Evolutionary conservation across 2,113 vertebrate genomes (phyloP).

Genomic region (Cavia aperea): DNA sequence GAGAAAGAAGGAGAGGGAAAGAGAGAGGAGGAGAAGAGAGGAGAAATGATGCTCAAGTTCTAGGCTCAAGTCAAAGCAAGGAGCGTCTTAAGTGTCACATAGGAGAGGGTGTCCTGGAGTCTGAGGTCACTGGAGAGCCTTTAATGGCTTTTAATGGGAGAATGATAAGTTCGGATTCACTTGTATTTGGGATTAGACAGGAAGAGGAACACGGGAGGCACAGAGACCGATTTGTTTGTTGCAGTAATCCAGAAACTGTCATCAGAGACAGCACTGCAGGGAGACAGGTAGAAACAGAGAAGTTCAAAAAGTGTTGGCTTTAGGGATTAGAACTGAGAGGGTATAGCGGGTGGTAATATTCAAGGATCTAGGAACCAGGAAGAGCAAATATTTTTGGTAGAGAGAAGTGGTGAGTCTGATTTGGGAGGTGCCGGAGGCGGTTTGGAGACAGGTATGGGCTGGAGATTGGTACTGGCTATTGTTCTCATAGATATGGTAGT

Average conservation of each 20-base stretch:
- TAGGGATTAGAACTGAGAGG: not conserved
- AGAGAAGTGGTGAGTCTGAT: not conserved
- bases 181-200: not conserved
- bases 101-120: not conserved
- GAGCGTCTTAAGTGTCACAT: not conserved
- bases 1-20: not conserved
- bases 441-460: not conserved
- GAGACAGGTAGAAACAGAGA: not conserved
- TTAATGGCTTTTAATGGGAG: not conserved
- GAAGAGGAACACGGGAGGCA: not conserved
- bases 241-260: not conserved
- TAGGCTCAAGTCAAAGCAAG: not conserved
- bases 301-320: not conserved
- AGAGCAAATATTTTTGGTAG: not conserved
- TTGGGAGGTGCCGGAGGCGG: not conserved
- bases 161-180: not conserved
- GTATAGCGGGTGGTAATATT: not conserved
- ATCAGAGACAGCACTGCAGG: not conserved
- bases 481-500: not conserved
- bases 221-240: not conserved
- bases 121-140: not conserved
- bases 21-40: not conserved
- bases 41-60: not conserved
- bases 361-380: not conserved
- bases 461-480: not conserved